Conservation (phyloP, 1,140 invertebrate genomes). For the Bombus superbus region DNA sequence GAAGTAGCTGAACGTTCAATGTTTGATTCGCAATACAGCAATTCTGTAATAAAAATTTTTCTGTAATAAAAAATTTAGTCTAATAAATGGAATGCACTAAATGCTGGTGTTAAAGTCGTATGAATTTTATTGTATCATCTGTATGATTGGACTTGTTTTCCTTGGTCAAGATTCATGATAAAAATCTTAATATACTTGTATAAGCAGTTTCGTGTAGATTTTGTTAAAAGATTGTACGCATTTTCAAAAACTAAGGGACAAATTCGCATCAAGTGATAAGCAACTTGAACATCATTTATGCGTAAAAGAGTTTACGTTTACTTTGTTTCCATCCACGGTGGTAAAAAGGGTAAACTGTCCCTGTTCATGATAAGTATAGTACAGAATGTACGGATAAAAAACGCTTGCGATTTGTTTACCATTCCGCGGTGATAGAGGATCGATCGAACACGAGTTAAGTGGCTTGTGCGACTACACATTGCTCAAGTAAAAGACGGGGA, state of each 20-base stretch:
- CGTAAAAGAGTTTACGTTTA: neutral
- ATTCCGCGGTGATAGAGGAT: neutral
- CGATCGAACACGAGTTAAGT: neutral
- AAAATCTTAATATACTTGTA: neutral
- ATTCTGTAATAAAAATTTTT: constrained; percentile 5
- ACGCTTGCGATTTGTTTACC: neutral
- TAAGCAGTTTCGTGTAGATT: neutral
- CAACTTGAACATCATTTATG: neutral
- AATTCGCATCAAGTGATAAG: neutral
- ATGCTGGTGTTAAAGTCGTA: constrained; percentile 4
- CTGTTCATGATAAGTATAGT: neutral
- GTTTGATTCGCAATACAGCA: neutral
- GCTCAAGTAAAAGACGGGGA: constrained; percentile 12
- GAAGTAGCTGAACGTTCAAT: neutral
- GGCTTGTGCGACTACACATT: neutral
- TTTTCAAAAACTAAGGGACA: neutral
- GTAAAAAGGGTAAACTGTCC: neutral
- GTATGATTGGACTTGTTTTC: neutral
- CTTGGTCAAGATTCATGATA: neutral
- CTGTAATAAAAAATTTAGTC: constrained; percentile 6
- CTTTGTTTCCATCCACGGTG: neutral
- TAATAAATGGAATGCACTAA: constrained; percentile 34
- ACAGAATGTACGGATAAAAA: neutral
- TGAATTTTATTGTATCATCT: constrained; percentile 9
- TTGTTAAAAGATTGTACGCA: neutral